Evolutionary conservation across 1,140 invertebrate genomes (phyloP), one percentile per base, ranked within the genome.

Genomic region (Chironomus striatipennis): DNA sequence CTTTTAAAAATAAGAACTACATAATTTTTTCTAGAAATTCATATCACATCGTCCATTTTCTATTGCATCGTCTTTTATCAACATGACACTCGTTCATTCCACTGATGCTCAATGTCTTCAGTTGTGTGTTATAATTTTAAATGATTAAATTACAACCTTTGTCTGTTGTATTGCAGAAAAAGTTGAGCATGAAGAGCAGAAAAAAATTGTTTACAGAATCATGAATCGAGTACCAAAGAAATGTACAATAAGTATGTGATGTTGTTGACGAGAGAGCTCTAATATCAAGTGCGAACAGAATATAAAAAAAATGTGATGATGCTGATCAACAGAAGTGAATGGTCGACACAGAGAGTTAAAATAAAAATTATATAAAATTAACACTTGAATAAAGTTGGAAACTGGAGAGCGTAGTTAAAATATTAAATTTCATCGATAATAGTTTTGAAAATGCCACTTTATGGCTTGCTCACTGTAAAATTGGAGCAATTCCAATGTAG

Each of bases 361-460:
- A 70, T 9, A 70, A 20, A 70, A 70, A 70, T 34, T 34, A 70
- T 18, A 70, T 70, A 70, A 70, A 57, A 70, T 70, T 70, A 70
- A 70, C 65, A 70, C 65, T 70, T 17, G 65, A 70, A 70, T 70
- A 21, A 21, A 70, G 17, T 18, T 12, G 7, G 65, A 70, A 70
- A 70, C 65, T 20, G 18, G 65, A 70, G 65, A 70, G 17, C 7
- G 7, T 70, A 70, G 17, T 70, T 8, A 70, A 21, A 70, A 70
- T 70, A 70, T 70, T 70, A 21, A 70, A 70, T 70, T 70, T 70
- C 65, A 70, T 70, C n/a, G 47, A n/a, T 12, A 57, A 57, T 57
- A n/a, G 47, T n/a, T 70, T 70, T 70, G 65, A 2, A 70, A n/a
- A 70, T 70, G 10, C 65, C 18, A 70, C 47, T 70, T 70, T 57